Conservation (phyloP, 1,140 invertebrate genomes). For the Neodiprion virginianus region DNA sequence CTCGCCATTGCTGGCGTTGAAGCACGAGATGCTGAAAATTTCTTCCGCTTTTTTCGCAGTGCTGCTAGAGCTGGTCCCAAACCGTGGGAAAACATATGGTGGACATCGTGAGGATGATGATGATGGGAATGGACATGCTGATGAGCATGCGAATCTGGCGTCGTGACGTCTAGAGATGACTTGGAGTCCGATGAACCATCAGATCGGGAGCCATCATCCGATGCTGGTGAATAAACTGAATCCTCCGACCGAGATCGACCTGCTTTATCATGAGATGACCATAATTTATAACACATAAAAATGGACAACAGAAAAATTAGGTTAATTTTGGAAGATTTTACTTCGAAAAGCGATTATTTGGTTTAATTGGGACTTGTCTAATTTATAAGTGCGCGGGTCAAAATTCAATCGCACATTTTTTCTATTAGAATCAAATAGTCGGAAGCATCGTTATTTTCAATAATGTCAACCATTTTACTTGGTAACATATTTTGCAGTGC, state of each 20-base stretch:
- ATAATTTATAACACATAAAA: too few species aligned
- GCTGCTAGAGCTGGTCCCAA: slow-evolving; percentile 68
- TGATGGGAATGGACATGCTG: slow-evolving; percentile 31
- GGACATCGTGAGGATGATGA: slow-evolving; percentile 42
- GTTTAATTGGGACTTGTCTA: too few species aligned
- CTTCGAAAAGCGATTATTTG: too few species aligned
- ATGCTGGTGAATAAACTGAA: slow-evolving; percentile 72
- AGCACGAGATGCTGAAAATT: slow-evolving; percentile 78
- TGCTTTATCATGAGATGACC: slow-evolving; percentile 14
- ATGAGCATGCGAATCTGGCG: slow-evolving; percentile 41
- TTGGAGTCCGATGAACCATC: slow-evolving; percentile 57
- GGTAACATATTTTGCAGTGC: too few species aligned
- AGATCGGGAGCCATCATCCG: slow-evolving; percentile 52
- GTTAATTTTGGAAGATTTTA: too few species aligned
- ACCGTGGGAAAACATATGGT: slow-evolving; percentile 46
- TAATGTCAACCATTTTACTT: too few species aligned
- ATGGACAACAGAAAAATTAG: too few species aligned
- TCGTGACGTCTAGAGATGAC: slow-evolving; percentile 49
- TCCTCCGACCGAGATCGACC: slow-evolving; percentile 73
- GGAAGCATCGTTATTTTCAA: too few species aligned
- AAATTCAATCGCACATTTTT: not conserved
- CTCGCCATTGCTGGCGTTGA: slow-evolving; percentile 65
- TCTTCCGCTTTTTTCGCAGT: slow-evolving; percentile 78
- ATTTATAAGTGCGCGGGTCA: too few species aligned
- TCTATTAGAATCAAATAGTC: not conserved